Percentiles rank a stretch among this genome's conserved stretches.
These are phyloP conservation scores for Idris sp. DNA, from an alignment of 1,140 invertebrate genomes.

Conservation along the genomic window DNA sequence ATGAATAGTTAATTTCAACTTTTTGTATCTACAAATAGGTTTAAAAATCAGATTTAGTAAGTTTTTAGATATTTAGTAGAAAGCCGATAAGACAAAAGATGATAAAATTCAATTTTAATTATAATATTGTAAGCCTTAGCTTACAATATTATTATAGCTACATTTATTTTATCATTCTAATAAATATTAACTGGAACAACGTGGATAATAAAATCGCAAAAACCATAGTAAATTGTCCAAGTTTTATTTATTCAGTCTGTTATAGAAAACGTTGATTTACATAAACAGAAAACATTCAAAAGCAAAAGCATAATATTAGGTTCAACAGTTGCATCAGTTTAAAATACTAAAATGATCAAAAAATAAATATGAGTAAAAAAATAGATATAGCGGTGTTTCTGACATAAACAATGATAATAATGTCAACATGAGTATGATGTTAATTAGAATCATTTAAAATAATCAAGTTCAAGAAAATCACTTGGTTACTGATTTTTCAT, in stretches of 20 bases:
- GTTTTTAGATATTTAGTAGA: too few relatives aligned
- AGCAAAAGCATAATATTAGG: conserved; percentile 23
- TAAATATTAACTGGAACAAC: conserved; percentile 49
- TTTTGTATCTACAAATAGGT: too few relatives aligned
- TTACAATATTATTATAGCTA: too few relatives aligned
- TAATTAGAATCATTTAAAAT: conserved; percentile 58
- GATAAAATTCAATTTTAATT: conserved; percentile 22
- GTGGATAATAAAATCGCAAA: conserved; percentile 43
- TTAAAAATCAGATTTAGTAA: too few relatives aligned
- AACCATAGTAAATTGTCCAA: conserved; percentile 51
- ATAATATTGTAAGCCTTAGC: conserved; percentile 17
- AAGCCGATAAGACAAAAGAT: too few relatives aligned
- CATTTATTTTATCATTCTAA: conserved; percentile 48
- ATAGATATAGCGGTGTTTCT: too few relatives aligned
- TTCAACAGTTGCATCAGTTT: conserved; percentile 18
- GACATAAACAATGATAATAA: conserved; percentile 28
- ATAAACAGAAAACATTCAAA: conserved; percentile 49
- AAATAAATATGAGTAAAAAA: too few relatives aligned
- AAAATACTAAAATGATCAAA: conserved; percentile 22
- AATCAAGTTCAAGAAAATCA: conserved; percentile 27
- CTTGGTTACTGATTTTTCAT: neutral
- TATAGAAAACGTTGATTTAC: conserved; percentile 41
- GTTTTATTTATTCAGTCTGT: conserved; percentile 54
- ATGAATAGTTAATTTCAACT: too few relatives aligned
- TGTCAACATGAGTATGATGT: conserved; percentile 39